Evolutionary conservation across 1,140 invertebrate genomes (phyloP), one percentile per base, ranked within the genome.

Genomic region (Plutomurus gul): DNA sequence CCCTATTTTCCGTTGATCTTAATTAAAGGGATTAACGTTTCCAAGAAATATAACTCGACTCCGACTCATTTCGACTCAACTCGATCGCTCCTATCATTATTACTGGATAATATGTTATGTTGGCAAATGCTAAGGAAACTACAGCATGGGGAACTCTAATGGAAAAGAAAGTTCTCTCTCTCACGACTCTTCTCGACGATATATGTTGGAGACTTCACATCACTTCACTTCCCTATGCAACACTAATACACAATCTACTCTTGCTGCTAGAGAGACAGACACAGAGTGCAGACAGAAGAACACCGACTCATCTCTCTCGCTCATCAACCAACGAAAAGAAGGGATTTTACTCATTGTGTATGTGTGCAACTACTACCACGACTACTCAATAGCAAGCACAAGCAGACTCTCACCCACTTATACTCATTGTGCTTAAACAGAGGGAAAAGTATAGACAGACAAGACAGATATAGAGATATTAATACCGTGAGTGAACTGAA

Each of bases 21-120:
- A 79, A 82, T 82, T 82, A 82, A 82, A 82, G 73, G 81, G 81
- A 80, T 80, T 82, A 80, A 80, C 75, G 40, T 75, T 77, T 79
- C 39, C 60, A 74, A 78, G 65, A 72, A 65, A 65, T 65, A 65
- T 65, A 65, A 65, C 30, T 65, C 16, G 56, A 73, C 37, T 49
- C 30, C 25, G 22, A 49, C 73, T 75, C 20, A 49, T 71, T 46
- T 49, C 25, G 10, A 75, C 73, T 27, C 36, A 43, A 43, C 39
- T 43, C 11, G 11, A 10, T 36, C 56, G 56, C 36, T 65, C 27
- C 56, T 65, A 65, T 65, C 56, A 65, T 65, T 65, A 60, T 30
- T 60, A 4, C 16, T 36, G 56, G 56, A 65, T n/a, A n/a, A n/a
- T 65, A 65, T 65, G 56, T 65, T 33, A 65, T 65, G 56, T 65